Percentiles rank a stretch among this genome's conserved stretches.
Conservation (phyloP, 2,888 invertebrate genomes). For the Lycaena phlaeas region DNA sequence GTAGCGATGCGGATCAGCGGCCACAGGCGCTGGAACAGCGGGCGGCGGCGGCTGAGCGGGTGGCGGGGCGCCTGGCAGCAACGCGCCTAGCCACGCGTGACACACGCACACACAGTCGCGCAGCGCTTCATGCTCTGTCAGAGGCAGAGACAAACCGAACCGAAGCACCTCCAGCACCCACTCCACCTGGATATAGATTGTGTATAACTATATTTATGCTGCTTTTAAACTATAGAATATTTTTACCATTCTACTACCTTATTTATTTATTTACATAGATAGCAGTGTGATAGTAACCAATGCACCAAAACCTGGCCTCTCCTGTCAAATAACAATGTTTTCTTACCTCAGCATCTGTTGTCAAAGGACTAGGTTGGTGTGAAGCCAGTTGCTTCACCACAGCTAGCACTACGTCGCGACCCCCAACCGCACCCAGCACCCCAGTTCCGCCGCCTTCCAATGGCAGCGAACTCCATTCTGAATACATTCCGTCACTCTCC, state of each 20-base stretch:
- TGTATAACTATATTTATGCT: too few relatives aligned
- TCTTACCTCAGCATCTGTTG: slow-evolving; percentile 85
- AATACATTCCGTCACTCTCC: slow-evolving; percentile 84
- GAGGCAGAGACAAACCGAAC: slow-evolving; percentile 90
- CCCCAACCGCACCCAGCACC: slow-evolving; percentile 87
- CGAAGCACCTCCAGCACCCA: slow-evolving; percentile 92
- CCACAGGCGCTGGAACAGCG: slow-evolving; percentile 90
- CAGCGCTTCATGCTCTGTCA: slow-evolving; percentile 93
- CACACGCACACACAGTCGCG: slow-evolving; percentile 97
- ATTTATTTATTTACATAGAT: too few relatives aligned
- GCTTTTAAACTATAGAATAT: too few relatives aligned
- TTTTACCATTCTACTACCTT: too few relatives aligned
- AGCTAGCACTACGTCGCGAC: slow-evolving; percentile 85
- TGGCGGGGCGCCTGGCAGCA: slow-evolving; percentile 90
- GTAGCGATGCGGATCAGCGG: slow-evolving; percentile 91
- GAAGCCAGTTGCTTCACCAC: slow-evolving; percentile 88
- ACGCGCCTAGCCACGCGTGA: slow-evolving; percentile 95
- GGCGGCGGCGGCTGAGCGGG: slow-evolving; percentile 88
- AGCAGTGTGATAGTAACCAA: too few relatives aligned
- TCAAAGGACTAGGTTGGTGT: slow-evolving; percentile 87
- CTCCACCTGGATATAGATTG: slow-evolving; percentile 76
- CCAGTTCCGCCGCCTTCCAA: slow-evolving; percentile 81
- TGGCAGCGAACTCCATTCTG: slow-evolving; percentile 86
- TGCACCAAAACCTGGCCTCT: too few relatives aligned
- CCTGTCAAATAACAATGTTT: too few relatives aligned